Evolutionary conservation across 2,797 vertebrate genomes (phyloP).

Genomic region (Acipenser transmontanus): DNA sequence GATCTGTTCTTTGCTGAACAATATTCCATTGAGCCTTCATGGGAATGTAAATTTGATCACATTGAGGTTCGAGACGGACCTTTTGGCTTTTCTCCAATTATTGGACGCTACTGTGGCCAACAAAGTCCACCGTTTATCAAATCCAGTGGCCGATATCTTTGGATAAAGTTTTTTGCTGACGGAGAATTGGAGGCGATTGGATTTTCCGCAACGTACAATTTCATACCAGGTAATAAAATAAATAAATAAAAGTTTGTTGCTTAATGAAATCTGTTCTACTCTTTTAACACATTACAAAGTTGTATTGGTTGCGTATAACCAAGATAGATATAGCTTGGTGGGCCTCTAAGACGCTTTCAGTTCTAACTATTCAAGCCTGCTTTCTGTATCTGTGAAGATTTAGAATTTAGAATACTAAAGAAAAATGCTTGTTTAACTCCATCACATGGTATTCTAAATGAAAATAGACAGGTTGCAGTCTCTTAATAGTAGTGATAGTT

Average conservation of each 20-base stretch:
- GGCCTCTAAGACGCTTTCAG: too few species aligned
- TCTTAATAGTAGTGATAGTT: background rate
- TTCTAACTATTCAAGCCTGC: too few species aligned
- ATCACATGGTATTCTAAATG: too few species aligned
- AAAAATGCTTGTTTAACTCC: too few species aligned
- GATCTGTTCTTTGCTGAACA: slow-evolving; percentile 95
- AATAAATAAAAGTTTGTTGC: background rate
- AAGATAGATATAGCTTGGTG: too few species aligned
- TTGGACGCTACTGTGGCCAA: slow-evolving; percentile 94
- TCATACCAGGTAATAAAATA: slow-evolving; percentile 81
- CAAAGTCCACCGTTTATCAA: slow-evolving; percentile 92
- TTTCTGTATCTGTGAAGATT: too few species aligned
- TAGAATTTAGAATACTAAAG: too few species aligned
- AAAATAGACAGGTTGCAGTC: too few species aligned
- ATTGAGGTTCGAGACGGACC: slow-evolving; percentile 97
- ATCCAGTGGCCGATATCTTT: slow-evolving; percentile 93
- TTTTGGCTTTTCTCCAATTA: slow-evolving; percentile 94
- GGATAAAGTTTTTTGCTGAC: slow-evolving; percentile 98
- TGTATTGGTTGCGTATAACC: too few species aligned
- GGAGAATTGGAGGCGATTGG: slow-evolving; percentile 94
- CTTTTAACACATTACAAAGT: too few species aligned
- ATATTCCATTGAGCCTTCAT: slow-evolving; percentile 95
- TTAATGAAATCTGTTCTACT: too few species aligned
- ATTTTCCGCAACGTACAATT: slow-evolving; percentile 96
- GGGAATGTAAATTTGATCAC: slow-evolving; percentile 99